A percentile compares a stretch with the other conserved stretches of the same genome.
phyloP scores from a whole-genome alignment of 2,888 invertebrate species.

The Gymnocheta viridis region DNA sequence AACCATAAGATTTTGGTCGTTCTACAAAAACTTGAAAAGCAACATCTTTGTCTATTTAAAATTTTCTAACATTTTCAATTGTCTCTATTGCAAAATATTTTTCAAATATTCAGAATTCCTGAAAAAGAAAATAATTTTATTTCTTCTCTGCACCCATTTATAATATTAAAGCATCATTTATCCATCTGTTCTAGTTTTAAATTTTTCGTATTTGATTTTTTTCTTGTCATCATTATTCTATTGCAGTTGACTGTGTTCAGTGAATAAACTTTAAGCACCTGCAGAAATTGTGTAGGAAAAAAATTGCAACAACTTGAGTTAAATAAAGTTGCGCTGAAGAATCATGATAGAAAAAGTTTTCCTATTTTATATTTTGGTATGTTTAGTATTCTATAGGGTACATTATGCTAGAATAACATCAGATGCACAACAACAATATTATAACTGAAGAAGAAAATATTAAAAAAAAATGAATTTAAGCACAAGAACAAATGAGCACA shows the following conservation, averaged over 20 bases:
- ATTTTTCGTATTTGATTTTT: background rate
- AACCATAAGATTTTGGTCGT: background rate
- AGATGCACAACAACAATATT: slow-evolving; percentile 15
- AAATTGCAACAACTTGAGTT: background rate
- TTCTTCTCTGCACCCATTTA: slow-evolving; percentile 4
- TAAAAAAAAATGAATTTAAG: background rate
- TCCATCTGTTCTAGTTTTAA: slow-evolving; percentile 20
- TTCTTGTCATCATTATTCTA: background rate
- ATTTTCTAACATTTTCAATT: slow-evolving; percentile 14
- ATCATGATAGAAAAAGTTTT: slow-evolving; percentile 1
- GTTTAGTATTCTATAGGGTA: slow-evolving; percentile 52
- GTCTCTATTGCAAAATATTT: background rate
- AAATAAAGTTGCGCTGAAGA: slow-evolving; percentile 1
- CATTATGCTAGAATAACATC: slow-evolving; percentile 17
- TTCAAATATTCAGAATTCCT: background rate
- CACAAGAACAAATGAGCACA: slow-evolving; percentile 16
- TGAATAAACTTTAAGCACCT: slow-evolving; percentile 33
- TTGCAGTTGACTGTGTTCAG: slow-evolving; percentile 27
- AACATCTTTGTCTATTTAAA: background rate
- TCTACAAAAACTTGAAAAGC: background rate
- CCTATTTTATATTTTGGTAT: slow-evolving; percentile 13
- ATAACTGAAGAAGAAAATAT: background rate
- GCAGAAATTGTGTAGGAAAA: slow-evolving; percentile 7
- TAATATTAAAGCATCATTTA: slow-evolving; percentile 25
- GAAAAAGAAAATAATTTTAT: background rate